Conservation (phyloP, 1,140 invertebrate species). For the Aphidius gifuensis region DNA sequence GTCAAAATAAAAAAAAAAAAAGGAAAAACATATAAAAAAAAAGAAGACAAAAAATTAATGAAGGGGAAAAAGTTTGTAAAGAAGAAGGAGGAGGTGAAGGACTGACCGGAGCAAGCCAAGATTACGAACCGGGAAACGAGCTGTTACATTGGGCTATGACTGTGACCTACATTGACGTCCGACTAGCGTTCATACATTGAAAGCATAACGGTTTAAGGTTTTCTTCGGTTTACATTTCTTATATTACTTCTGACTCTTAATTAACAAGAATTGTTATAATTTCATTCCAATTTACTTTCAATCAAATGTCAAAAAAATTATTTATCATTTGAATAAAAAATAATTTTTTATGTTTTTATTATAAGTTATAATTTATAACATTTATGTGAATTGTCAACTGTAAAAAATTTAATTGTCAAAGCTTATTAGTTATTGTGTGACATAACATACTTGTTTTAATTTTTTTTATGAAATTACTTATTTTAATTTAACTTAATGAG, state of each 20-base stretch:
- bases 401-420: no score
- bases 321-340: no score
- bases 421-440: no score
- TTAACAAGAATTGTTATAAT: no score
- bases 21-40: slow-evolving; percentile 8
- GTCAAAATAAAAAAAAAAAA: neutral
- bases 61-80: neutral
- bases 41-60: neutral
- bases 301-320: neutral
- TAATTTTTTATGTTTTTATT: no score
- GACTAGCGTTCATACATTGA: slow-evolving; percentile 23
- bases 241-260: neutral
- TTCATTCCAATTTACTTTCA: neutral
- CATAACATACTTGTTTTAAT: no score
- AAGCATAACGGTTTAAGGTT: slow-evolving; percentile 15
- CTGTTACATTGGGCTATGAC: slow-evolving; percentile 25
- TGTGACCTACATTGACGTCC: slow-evolving; percentile 21
- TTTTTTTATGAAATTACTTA: no score
- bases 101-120: slow-evolving; percentile 7
- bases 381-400: no score
- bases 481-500: no score
- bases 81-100: slow-evolving; percentile 2
- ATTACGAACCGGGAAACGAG: slow-evolving; percentile 23
- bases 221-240: neutral
- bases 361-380: no score